These are phyloP conservation scores for Pinna nobilis DNA, from an alignment of 1,140 invertebrate species.

Conservation along the genomic window DNA sequence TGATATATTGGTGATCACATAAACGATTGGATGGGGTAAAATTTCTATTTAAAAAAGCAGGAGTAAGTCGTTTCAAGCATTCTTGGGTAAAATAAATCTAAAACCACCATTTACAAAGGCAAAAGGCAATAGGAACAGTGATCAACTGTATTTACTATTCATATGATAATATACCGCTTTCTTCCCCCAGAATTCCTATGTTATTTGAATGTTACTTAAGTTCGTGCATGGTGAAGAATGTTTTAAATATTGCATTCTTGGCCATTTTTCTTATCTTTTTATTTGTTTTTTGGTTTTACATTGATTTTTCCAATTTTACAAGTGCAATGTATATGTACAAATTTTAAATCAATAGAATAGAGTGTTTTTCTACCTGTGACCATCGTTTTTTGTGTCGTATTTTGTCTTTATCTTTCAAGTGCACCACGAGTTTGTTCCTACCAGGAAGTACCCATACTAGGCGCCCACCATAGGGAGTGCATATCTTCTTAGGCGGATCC, in stretches of 20 bases:
- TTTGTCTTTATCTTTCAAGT: constrained; percentile 97
- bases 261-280: not conserved
- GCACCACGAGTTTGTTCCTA: constrained; percentile 97
- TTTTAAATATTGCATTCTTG: not conserved
- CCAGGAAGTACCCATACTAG: constrained; percentile 96
- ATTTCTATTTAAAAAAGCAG: too few species aligned
- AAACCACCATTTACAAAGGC: too few species aligned
- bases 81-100: too few species aligned
- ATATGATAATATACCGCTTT: too few species aligned
- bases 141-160: too few species aligned
- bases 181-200: too few species aligned
- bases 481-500: constrained; percentile 83
- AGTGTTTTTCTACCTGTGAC: constrained; percentile 71
- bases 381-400: constrained; percentile 89
- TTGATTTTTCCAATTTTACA: not conserved
- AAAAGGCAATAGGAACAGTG: too few species aligned
- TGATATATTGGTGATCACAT: too few species aligned
- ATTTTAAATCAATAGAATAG: not conserved
- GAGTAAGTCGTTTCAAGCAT: too few species aligned
- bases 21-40: too few species aligned
- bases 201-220: not conserved
- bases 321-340: not conserved
- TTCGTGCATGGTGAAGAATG: not conserved
- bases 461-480: constrained; percentile 95
- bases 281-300: not conserved